phyloP scores from a whole-genome alignment of 2,113 vertebrate genomes.

The Apteryx mantelli region DNA sequence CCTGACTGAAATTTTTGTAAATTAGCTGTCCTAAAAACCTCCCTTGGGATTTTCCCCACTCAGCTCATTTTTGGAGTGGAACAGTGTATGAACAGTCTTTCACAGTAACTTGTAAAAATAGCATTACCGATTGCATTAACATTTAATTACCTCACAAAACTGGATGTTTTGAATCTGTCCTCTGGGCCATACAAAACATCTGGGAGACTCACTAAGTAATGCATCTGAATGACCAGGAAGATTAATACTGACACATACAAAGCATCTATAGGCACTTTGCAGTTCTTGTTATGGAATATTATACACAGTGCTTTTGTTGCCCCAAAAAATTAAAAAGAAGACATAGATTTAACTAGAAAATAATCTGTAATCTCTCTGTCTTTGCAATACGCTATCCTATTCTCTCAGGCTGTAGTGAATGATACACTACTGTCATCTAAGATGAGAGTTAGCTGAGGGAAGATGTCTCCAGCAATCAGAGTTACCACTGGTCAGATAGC shows the following conservation, averaged over 20 bases:
- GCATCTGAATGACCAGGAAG: conserved; percentile 14
- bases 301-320: not conserved
- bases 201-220: conserved; percentile 2
- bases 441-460: not conserved
- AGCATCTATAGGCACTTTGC: not conserved
- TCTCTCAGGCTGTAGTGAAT: not conserved
- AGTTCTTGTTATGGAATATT: conserved; percentile 12
- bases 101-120: not conserved
- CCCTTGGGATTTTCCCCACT: not conserved
- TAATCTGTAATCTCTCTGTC: not conserved
- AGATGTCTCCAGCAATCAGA: not conserved
- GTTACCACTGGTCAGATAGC: not conserved
- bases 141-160: conserved; percentile 37
- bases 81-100: not conserved
- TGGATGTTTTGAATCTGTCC: not conserved
- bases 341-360: not conserved
- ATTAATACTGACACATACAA: conserved; percentile 33
- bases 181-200: not conserved
- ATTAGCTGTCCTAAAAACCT: not conserved
- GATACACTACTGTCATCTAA: not conserved
- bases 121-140: conserved; percentile 4
- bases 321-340: not conserved
- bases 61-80: not conserved
- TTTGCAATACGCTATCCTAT: not conserved
- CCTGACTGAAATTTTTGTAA: not conserved